Conservation (phyloP, 2,797 vertebrate species). For the Peromyscus melanophrys region DNA sequence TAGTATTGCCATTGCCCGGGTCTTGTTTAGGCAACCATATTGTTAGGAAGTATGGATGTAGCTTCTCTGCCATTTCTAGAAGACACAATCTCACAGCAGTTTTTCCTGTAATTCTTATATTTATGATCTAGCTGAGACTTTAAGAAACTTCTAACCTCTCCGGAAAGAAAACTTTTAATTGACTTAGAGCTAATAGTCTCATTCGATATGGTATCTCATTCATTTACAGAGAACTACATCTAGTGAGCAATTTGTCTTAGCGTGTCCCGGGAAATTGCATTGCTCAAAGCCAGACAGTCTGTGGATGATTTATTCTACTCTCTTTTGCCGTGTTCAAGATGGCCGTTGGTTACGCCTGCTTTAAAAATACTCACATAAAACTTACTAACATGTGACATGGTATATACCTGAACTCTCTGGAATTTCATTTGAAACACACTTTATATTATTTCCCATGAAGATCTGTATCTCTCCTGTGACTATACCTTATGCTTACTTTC, state of each 20-base stretch:
- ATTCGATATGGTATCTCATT: slow-evolving; percentile 26
- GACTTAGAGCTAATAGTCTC: slow-evolving; percentile 19
- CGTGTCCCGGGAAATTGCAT: slow-evolving; percentile 61
- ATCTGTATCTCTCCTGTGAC: not conserved
- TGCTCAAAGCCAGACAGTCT: slow-evolving; percentile 34
- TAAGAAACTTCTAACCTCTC: slow-evolving; percentile 45
- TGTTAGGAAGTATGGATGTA: not conserved
- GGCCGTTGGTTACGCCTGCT: not conserved
- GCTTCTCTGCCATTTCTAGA: not conserved
- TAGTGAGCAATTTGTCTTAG: slow-evolving; percentile 53
- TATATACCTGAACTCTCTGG: not conserved
- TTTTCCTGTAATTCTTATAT: not conserved
- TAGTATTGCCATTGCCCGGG: not conserved
- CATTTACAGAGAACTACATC: slow-evolving; percentile 18
- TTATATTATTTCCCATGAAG: not conserved
- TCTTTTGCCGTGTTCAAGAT: slow-evolving; percentile 21
- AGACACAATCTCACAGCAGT: not conserved
- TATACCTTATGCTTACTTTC: not conserved
- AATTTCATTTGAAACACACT: not conserved
- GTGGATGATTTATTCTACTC: slow-evolving; percentile 36
- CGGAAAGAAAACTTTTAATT: slow-evolving; percentile 64
- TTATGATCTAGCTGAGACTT: not conserved
- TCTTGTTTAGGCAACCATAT: too few species aligned
- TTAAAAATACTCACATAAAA: slow-evolving; percentile 53
- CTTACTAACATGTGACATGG: not conserved